A percentile compares a stretch with the other conserved stretches of the same genome.
Evolutionary conservation across 2,888 invertebrate genomes (phyloP).

Genomic region (Epirrhoe alternata): DNA sequence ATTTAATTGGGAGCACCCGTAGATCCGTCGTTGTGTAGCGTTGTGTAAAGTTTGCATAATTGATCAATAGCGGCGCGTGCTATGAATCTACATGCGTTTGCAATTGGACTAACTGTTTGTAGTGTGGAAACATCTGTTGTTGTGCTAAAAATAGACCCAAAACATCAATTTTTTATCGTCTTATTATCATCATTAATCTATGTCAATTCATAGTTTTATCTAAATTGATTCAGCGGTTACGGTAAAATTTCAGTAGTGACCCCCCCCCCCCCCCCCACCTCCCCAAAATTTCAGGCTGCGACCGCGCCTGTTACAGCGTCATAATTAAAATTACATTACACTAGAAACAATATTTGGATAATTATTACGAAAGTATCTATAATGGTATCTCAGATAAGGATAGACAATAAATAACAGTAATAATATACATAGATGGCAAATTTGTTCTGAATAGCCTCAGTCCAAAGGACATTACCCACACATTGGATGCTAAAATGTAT

Average conservation of each 20-base stretch:
- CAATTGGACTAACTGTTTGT: background rate
- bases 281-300: too few species aligned
- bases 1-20: background rate
- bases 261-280: too few species aligned
- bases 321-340: too few species aligned
- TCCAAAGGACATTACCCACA: slow-evolving; percentile 36
- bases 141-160: background rate
- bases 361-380: too few species aligned
- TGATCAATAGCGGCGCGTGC: background rate
- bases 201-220: too few species aligned
- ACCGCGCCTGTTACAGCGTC: too few species aligned
- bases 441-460: slow-evolving; percentile 21
- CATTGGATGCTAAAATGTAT: slow-evolving; percentile 20
- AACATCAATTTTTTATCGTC: background rate
- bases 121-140: slow-evolving; percentile 1
- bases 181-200: too few species aligned
- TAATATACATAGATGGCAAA: slow-evolving; percentile 14
- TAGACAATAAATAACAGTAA: slow-evolving; percentile 10
- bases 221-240: too few species aligned
- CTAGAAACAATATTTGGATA: too few species aligned
- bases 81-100: background rate
- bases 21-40: background rate
- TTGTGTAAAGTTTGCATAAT: slow-evolving; percentile 4
- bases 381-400: too few species aligned
- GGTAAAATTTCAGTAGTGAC: too few species aligned